A percentile compares a stretch with the other conserved stretches of the same genome.
These are phyloP conservation scores for Andrena hattorfiana DNA, from an alignment of 2,888 invertebrate genomes.

Conservation along the genomic window DNA sequence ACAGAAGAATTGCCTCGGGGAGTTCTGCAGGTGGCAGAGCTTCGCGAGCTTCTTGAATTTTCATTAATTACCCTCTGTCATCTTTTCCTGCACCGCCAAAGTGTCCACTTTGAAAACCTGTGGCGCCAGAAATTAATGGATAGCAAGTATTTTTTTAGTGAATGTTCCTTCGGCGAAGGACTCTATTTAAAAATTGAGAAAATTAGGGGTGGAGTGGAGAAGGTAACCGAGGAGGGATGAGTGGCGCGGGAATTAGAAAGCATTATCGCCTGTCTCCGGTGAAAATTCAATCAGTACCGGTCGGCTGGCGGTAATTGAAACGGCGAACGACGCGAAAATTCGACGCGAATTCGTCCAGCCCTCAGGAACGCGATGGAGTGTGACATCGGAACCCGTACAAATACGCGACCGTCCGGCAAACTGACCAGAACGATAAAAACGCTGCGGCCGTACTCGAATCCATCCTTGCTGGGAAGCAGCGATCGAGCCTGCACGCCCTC, in stretches of 20 bases:
- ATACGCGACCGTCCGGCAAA: conserved; percentile 9
- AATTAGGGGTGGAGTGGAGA: not conserved
- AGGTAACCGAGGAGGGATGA: not conserved
- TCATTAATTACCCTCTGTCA: too few species aligned
- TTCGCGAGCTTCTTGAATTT: too few species aligned
- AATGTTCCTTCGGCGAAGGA: too few species aligned
- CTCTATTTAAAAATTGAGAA: not conserved
- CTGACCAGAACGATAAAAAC: conserved; percentile 14
- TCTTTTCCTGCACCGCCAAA: too few species aligned
- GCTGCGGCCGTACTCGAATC: conserved; percentile 16
- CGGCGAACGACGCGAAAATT: conserved; percentile 8
- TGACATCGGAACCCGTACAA: conserved; percentile 12
- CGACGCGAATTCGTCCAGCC: not conserved
- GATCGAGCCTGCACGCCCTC: conserved; percentile 2
- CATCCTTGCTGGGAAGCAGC: not conserved
- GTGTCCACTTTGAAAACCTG: too few species aligned
- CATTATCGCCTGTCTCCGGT: conserved; percentile 13
- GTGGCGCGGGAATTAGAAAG: conserved; percentile 25
- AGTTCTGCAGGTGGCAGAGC: too few species aligned
- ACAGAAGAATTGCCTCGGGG: too few species aligned
- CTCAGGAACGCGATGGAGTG: conserved; percentile 24
- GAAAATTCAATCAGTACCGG: conserved; percentile 26
- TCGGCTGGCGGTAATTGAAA: conserved; percentile 18
- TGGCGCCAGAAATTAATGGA: too few species aligned
- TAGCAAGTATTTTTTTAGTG: too few species aligned